Evolutionary conservation across 2,888 invertebrate genomes (phyloP), one percentile per base, ranked within the genome.

Genomic region (Rutpela maculata): DNA sequence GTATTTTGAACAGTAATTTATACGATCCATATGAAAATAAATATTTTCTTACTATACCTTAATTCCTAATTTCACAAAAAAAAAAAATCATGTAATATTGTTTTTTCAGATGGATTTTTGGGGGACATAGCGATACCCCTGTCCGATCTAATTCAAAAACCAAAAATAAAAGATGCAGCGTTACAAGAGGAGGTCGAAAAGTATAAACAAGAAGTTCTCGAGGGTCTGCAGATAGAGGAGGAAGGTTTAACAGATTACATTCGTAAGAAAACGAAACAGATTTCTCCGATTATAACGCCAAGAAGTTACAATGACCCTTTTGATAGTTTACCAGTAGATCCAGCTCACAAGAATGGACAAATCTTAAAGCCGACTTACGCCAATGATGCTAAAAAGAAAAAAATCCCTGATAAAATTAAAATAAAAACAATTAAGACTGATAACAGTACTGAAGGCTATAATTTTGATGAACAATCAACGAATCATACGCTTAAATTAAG

Each of bases 161-260:
- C 83, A 17, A 78, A 81, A 72, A 83, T 83, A 65, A 88, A 88
- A 76, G 83, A 86, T 50, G 74, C 84, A 3, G 73, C 81, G 26
- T 91, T 94, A 76, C 94, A 95, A 88, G 93, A 95, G 88, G 95
- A 96, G 88, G 92, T 96, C n/a, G 95, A 95, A 87, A 94, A 95
- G 86, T 92, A 95, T 84, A 95, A 95, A 85, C 95, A 96, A 85
- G 95, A 96, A 89, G 95, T 96, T 9, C 92, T 95, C 72, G 96
- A 96, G 89, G 96, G 96, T 0, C 90, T 96, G 17, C 95, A 96
- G 88, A 95, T 96, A 6, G 96, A 96, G 90, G 96, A 96, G 86
- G 96, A 96, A 88, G 96, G 96, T 4, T 91, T 96, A 7, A 93
- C 95, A 17, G 95, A 95, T 90, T 92, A 94, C 76, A 89, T 95